phyloP scores from a whole-genome alignment of 2,113 vertebrate genomes.

The Pyxicephalus adspersus region DNA sequence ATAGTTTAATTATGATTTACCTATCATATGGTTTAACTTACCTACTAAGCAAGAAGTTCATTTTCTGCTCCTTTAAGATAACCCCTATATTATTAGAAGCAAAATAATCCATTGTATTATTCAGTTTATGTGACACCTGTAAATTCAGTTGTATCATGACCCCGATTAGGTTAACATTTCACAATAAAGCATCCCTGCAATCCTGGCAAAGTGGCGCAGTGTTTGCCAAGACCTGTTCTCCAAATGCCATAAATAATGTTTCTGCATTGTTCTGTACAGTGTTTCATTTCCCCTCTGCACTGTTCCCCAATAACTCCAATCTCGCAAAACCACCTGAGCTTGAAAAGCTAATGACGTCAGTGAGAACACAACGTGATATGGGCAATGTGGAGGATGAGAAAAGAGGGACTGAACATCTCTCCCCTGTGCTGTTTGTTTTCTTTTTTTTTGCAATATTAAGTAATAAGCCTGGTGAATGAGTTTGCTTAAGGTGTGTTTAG shows the following conservation, averaged over 20 bases:
- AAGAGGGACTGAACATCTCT: constrained; percentile 2
- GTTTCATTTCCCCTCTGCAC: background rate
- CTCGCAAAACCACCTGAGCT: background rate
- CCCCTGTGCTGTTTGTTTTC: background rate
- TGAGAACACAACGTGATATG: background rate
- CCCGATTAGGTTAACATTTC: background rate
- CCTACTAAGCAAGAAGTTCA: too few species aligned
- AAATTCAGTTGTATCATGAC: background rate
- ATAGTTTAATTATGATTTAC: too few species aligned
- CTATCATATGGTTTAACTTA: too few species aligned
- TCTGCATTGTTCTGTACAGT: constrained; percentile 16
- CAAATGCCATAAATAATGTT: constrained; percentile 30
- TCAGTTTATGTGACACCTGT: background rate
- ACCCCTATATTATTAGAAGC: too few species aligned
- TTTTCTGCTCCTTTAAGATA: too few species aligned
- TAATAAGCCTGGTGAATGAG: constrained; percentile 32
- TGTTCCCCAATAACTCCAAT: background rate
- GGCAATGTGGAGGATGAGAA: background rate
- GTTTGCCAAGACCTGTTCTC: constrained; percentile 29
- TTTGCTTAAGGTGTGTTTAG: constrained; percentile 47
- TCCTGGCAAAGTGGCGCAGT: background rate
- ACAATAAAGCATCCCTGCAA: background rate
- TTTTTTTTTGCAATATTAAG: constrained; percentile 29
- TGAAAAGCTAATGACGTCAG: constrained; percentile 19
- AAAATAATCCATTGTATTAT: background rate